Percentiles rank a stretch among this genome's conserved stretches.
Evolutionary conservation across 2,113 vertebrate genomes (phyloP).

Genomic region (Notechis scutatus): DNA sequence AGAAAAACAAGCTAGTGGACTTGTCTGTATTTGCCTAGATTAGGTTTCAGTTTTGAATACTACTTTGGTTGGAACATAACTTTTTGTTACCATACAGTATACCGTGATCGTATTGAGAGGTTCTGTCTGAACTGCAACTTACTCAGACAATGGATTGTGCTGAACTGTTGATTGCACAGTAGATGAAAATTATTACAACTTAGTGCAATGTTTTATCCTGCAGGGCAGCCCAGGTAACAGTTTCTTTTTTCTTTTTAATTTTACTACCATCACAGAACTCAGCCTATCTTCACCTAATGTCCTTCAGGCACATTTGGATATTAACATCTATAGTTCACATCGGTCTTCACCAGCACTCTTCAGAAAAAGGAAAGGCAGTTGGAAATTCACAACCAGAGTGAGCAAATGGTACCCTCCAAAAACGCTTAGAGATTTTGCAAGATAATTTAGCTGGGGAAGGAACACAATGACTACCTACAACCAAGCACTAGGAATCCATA

Average conservation of each 20-base stretch:
- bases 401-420: not conserved
- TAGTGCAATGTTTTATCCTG: not conserved
- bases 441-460: not conserved
- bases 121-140: not conserved
- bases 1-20: not conserved
- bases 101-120: not conserved
- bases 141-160: not conserved
- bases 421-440: not conserved
- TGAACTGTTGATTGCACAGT: not conserved
- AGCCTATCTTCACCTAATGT: not conserved
- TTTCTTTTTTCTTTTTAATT: not conserved
- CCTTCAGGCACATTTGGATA: not conserved
- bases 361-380: not conserved
- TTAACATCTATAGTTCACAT: not conserved
- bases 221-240: not conserved
- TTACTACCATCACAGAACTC: not conserved
- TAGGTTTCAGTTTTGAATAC: conserved; percentile 4
- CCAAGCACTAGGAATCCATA: not conserved
- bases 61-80: not conserved
- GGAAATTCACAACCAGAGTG: not conserved
- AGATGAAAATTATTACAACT: not conserved
- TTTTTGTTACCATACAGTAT: not conserved
- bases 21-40: conserved; percentile 2
- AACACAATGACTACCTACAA: not conserved
- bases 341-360: not conserved